These are phyloP conservation scores for Pristionchus fissidentatus DNA, from an alignment of 2,888 invertebrate species.

Conservation along the genomic window DNA sequence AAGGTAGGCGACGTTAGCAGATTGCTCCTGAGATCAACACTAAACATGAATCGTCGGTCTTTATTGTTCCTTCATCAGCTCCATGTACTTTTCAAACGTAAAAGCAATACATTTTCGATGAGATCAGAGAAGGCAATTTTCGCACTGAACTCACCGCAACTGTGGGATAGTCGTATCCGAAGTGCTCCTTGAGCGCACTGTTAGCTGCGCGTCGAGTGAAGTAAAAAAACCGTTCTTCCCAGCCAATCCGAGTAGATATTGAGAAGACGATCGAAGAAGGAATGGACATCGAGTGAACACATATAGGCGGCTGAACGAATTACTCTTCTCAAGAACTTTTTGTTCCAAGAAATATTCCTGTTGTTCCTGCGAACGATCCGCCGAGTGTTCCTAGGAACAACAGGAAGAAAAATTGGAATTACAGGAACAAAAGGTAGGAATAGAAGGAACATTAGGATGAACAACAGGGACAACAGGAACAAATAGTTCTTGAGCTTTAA, in stretches of 20 bases:
- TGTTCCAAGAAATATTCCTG: background rate
- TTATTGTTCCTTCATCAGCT: background rate
- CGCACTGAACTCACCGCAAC: constrained; percentile 4
- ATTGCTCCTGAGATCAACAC: constrained; percentile 31
- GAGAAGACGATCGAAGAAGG: constrained; percentile 2
- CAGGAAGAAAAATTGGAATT: too few relatives aligned
- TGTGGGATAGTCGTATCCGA: constrained; percentile 15
- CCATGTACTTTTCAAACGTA: too few relatives aligned
- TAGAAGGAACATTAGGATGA: too few relatives aligned
- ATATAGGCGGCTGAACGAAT: background rate
- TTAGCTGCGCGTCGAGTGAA: background rate
- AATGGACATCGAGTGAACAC: constrained; percentile 6
- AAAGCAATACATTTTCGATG: too few relatives aligned
- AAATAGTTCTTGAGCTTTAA: too few relatives aligned
- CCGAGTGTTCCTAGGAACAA: too few relatives aligned
- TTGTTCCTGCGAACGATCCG: too few relatives aligned
- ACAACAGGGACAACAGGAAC: too few relatives aligned
- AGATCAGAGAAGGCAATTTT: too few relatives aligned
- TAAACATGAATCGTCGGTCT: background rate
- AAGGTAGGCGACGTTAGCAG: background rate
- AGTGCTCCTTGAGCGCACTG: background rate
- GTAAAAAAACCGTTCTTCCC: background rate
- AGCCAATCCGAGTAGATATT: background rate
- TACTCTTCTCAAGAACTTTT: too few relatives aligned
- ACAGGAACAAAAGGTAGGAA: too few relatives aligned